A percentile compares a stretch with the other conserved stretches of the same genome.
Evolutionary conservation across 1,140 invertebrate species (phyloP).

Genomic region (Megalonaias nervosa): DNA sequence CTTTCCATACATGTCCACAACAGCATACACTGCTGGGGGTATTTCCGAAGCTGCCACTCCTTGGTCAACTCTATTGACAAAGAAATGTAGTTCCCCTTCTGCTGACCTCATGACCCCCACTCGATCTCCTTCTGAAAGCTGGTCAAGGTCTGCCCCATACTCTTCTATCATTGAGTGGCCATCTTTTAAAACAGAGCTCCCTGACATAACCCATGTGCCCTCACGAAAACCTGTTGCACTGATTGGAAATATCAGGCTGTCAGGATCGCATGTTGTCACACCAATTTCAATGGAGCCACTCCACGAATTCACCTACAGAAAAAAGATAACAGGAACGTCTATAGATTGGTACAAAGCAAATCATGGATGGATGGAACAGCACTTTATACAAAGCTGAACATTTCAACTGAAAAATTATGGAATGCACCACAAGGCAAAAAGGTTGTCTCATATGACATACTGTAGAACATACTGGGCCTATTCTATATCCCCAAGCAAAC

Average conservation of each 20-base stretch:
- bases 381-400: too few relatives aligned
- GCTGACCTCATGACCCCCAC: slow-evolving; percentile 66
- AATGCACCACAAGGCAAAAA: too few relatives aligned
- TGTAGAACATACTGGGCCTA: too few relatives aligned
- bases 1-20: slow-evolving; percentile 94
- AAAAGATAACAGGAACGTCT: slow-evolving; percentile 8
- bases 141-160: slow-evolving; percentile 86
- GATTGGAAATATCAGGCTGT: slow-evolving; percentile 84
- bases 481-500: too few relatives aligned
- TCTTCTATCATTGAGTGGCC: slow-evolving; percentile 84
- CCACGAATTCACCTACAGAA: slow-evolving; percentile 77
- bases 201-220: slow-evolving; percentile 93
- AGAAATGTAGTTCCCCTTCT: slow-evolving; percentile 88
- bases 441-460: too few relatives aligned
- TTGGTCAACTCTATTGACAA: slow-evolving; percentile 90
- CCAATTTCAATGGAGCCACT: slow-evolving; percentile 94
- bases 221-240: slow-evolving; percentile 87
- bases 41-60: slow-evolving; percentile 87
- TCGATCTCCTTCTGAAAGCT: slow-evolving; percentile 86
- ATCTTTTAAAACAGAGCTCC: slow-evolving; percentile 87
- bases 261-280: slow-evolving; percentile 87
- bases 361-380: too few relatives aligned
- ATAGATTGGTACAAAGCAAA: too few relatives aligned
- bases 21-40: slow-evolving; percentile 84
- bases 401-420: too few relatives aligned